Base-by-base conservation (phyloP, 2,113 vertebrate species). In the Ailurus styani region DNA sequence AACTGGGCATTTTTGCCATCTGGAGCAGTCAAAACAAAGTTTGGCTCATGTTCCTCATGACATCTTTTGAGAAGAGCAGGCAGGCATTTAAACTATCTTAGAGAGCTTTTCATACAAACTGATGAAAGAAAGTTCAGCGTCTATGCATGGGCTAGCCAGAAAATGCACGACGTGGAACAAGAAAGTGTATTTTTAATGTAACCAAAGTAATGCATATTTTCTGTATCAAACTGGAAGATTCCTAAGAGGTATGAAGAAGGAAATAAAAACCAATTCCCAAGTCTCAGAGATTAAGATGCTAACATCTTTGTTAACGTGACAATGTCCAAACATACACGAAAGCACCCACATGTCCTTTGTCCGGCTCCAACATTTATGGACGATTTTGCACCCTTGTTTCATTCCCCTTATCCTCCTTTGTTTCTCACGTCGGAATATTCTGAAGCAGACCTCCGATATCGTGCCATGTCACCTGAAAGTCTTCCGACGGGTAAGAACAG, bases 1-100 rank as follows among this genome's bases (percentile, higher is more conserved):
- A 27, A 37, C 0, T 0, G 0, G 2, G 2, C 2, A 1, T 25
- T 31, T 55, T 57, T 45, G 9, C 42, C 47, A 15, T 34, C 68
- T 23, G 11, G 0, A 60, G 12, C 0, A 1, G 11, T 54, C 27
- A 55, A 20, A 66, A 54, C n/a, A 54, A 42, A 55, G 14, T 25
- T 60, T 1, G 4, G 21, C 25, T 88, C 37, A 0, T 1, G 1
- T 4, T 15, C 42, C 37, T 54, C 42, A 60, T 29, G 47, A 5
- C 27, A 18, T 47, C 54, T 95, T 82, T 50, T 1, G 1, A 70
- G 31, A 47, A 52, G 60, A n/a, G 50, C 29, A n/a, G 12, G n/a
- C 17, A 37, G 27, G 27, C 5, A 31, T 20, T 2, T 15, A 18
- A 81, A 60, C 21, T 47, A 66, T 21, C 64, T 66, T 27, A 27